Evolutionary conservation across 2,113 vertebrate species (phyloP).

Genomic region (Cichladusa arquata): DNA sequence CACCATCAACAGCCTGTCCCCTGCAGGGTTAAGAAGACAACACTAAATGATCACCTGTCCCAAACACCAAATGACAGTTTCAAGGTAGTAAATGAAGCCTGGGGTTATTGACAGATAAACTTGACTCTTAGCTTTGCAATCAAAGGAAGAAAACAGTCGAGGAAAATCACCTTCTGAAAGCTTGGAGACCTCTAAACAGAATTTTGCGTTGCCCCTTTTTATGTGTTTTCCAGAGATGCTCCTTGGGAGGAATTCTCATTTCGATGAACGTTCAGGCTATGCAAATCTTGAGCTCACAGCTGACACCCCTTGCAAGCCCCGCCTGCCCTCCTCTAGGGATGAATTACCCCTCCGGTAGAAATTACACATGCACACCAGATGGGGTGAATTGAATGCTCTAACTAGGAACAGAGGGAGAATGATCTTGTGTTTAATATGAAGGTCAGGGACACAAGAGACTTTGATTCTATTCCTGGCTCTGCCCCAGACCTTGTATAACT

Average conservation of each 20-base stretch:
- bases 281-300: slow-evolving; percentile 45
- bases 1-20: slow-evolving; percentile 10
- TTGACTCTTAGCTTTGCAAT: background rate
- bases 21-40: slow-evolving; percentile 30
- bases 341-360: slow-evolving; percentile 63
- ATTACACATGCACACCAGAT: slow-evolving; percentile 62
- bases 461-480: slow-evolving; percentile 63
- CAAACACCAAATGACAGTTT: slow-evolving; percentile 28
- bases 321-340: slow-evolving; percentile 53
- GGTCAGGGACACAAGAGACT: slow-evolving; percentile 58
- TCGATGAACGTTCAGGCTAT: background rate
- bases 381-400: slow-evolving; percentile 51
- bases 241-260: slow-evolving; percentile 47
- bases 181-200: background rate
- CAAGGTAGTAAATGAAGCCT: background rate
- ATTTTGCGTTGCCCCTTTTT: background rate
- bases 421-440: slow-evolving; percentile 67
- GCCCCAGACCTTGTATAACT: slow-evolving; percentile 66
- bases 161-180: background rate
- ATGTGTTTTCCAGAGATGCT: slow-evolving; percentile 1
- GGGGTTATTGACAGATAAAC: background rate
- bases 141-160: background rate
- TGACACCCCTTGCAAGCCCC: slow-evolving; percentile 38
- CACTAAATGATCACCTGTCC: slow-evolving; percentile 11
- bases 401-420: slow-evolving; percentile 60